Percentiles rank a stretch among this genome's conserved stretches.
phyloP scores from a whole-genome alignment of 92 coral and sea anemone genomes.

The Parazoanthus swiftii region DNA sequence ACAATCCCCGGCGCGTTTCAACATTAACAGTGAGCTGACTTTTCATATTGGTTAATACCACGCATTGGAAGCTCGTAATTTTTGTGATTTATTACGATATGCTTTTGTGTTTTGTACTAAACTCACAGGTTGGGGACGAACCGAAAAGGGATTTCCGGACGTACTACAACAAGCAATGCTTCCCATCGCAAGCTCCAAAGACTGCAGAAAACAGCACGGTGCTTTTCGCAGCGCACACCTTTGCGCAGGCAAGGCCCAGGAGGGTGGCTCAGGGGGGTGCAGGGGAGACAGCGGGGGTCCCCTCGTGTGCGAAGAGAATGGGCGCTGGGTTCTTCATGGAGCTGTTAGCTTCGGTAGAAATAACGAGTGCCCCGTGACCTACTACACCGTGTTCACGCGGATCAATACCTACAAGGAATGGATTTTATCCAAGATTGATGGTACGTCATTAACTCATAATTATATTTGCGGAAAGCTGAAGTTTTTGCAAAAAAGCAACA shows the following conservation, averaged over 20 bases:
- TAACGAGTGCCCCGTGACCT: background rate
- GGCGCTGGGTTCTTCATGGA: constrained; percentile 3
- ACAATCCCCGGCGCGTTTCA: background rate
- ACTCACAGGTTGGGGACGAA: background rate
- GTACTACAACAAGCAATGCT: constrained; percentile 10
- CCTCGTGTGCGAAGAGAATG: constrained; percentile 7
- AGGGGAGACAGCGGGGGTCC: constrained; percentile 13
- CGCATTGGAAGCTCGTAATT: background rate
- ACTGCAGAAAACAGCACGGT: background rate
- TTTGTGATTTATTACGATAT: too few relatives aligned
- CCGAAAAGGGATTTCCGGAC: constrained; percentile 1
- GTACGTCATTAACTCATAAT: background rate
- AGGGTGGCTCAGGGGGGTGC: background rate
- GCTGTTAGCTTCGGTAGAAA: background rate
- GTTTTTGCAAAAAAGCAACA: too few relatives aligned
- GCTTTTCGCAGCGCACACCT: background rate
- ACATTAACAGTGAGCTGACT: background rate
- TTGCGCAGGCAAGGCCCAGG: background rate
- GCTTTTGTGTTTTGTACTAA: background rate
- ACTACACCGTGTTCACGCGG: constrained; percentile 2
- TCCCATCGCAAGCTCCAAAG: background rate
- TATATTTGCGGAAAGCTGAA: too few relatives aligned
- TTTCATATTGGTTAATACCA: too few relatives aligned
- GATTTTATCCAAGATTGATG: background rate
- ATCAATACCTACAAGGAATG: background rate